Conservation (phyloP, 2,888 invertebrate species). For the Embidobia sp. region DNA sequence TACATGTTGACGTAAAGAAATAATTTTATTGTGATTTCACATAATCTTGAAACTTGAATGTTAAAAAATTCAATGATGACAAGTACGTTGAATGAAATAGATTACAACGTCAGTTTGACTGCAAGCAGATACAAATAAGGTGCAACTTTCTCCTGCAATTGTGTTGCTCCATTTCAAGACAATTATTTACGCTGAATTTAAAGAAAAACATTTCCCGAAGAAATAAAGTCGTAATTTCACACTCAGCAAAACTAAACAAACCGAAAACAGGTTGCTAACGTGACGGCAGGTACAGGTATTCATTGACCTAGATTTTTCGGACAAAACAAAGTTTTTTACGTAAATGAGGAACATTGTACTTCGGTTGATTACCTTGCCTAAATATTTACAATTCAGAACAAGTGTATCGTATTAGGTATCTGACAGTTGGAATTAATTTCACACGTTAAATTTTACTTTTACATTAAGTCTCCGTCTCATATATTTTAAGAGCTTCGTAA, state of each 20-base stretch:
- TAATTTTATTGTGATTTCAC: background rate
- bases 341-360: background rate
- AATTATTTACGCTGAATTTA: constrained; percentile 19
- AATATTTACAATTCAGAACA: constrained; percentile 22
- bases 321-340: constrained; percentile 15
- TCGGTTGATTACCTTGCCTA: constrained; percentile 36
- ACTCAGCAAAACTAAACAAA: constrained; percentile 27
- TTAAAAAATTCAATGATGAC: background rate
- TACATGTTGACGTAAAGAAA: no score
- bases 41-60: background rate
- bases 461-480: no score
- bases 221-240: constrained; percentile 38
- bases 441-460: no score
- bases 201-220: constrained; percentile 11
- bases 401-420: background rate
- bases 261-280: constrained; percentile 14
- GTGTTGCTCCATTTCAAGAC: background rate
- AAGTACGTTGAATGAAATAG: background rate
- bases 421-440: no score
- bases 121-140: constrained; percentile 13
- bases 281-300: constrained; percentile 30
- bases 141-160: constrained; percentile 21
- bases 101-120: background rate
- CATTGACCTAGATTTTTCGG: constrained; percentile 21
- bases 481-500: no score